These are phyloP conservation scores for Serrognathus titanus DNA, from an alignment of 2,888 invertebrate species.

Conservation along the genomic window DNA sequence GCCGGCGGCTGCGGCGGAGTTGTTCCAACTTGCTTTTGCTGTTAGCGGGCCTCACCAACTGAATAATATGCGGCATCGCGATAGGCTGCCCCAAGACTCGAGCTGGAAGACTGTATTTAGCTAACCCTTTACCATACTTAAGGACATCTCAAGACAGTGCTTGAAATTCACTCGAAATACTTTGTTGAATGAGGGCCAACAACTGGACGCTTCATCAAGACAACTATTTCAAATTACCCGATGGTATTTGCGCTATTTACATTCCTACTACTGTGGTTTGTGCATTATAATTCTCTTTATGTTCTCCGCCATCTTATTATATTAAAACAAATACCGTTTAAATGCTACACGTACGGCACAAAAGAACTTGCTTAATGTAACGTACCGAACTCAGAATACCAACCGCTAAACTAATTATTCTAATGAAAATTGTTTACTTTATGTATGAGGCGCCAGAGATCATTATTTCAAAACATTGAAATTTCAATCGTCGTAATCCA, in stretches of 20 bases:
- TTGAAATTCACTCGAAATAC: conserved; percentile 39
- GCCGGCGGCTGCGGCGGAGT: conserved; percentile 35
- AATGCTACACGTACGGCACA: conserved; percentile 9
- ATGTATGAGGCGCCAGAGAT: too few species aligned
- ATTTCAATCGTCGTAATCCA: too few species aligned
- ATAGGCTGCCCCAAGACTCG: conserved; percentile 21
- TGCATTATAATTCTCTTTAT: conserved; percentile 17
- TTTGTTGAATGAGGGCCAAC: conserved; percentile 39
- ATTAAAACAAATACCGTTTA: conserved; percentile 5
- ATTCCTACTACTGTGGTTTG: conserved; percentile 24
- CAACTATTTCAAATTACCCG: conserved; percentile 47
- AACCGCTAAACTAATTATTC: conserved; percentile 7
- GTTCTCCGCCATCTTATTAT: not conserved
- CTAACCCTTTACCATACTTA: conserved; percentile 30
- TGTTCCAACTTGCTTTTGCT: conserved; percentile 33
- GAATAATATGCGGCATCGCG: conserved; percentile 29
- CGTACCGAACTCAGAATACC: conserved; percentile 13
- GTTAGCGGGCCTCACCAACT: conserved; percentile 28
- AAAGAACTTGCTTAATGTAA: conserved; percentile 13
- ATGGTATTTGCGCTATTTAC: conserved; percentile 36
- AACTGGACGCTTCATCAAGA: conserved; percentile 47
- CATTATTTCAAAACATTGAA: too few species aligned
- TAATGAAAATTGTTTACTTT: too few species aligned
- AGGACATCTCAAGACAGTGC: conserved; percentile 35
- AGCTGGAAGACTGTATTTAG: conserved; percentile 27